Conservation (phyloP, 2,797 vertebrate genomes). For the Chromis chromis region DNA sequence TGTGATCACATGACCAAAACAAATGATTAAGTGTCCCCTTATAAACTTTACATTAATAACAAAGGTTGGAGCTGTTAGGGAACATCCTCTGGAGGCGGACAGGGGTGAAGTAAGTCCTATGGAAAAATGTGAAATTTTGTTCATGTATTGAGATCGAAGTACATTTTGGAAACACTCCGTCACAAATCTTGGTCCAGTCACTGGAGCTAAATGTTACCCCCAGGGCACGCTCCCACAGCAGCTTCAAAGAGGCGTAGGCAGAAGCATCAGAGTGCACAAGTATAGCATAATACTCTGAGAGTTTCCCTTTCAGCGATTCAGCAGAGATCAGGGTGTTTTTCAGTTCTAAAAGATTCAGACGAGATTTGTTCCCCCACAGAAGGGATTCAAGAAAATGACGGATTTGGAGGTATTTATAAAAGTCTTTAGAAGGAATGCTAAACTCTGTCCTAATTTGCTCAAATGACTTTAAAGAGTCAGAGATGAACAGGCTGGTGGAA, state of each 20-base stretch:
- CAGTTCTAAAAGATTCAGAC: too few species aligned
- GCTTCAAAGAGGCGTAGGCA: background rate
- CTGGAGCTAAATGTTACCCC: background rate
- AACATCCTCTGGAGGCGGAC: background rate
- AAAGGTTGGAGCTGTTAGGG: background rate
- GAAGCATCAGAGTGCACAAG: too few species aligned
- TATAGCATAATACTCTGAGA: too few species aligned
- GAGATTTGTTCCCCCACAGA: too few species aligned
- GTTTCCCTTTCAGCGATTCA: too few species aligned
- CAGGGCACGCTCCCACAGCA: background rate
- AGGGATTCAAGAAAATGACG: too few species aligned
- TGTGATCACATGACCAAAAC: background rate
- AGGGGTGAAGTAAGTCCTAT: background rate
- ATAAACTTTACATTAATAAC: background rate
- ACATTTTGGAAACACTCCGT: background rate
- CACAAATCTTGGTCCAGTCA: background rate
- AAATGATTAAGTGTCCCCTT: background rate
- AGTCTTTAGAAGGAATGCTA: too few species aligned
- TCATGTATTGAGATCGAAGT: background rate
- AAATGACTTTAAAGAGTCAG: too few species aligned
- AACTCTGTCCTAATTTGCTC: too few species aligned
- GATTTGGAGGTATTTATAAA: too few species aligned
- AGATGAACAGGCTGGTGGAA: too few species aligned
- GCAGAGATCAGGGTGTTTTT: too few species aligned
- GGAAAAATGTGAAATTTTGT: background rate